These are phyloP conservation scores for Eumerus sabulonum DNA, from an alignment of 2,888 invertebrate species.

Conservation along the genomic window DNA sequence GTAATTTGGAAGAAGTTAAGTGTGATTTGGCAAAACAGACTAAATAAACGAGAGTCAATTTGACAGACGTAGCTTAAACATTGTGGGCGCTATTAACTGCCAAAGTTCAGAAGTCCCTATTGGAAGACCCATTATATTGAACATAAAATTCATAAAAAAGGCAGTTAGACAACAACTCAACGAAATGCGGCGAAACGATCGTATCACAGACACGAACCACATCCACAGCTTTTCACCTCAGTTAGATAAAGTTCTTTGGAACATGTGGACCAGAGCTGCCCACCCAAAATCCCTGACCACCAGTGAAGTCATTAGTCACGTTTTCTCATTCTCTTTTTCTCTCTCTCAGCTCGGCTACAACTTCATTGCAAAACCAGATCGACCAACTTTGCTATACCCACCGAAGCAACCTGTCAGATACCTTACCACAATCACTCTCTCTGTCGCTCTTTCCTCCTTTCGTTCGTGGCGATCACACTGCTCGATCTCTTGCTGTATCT, in stretches of 20 bases:
- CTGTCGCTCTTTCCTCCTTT: not conserved
- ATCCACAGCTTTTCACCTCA: slow-evolving; percentile 22
- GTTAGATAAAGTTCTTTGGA: not conserved
- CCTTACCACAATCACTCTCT: slow-evolving; percentile 36
- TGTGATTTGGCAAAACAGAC: too few species aligned
- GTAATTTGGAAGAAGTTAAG: too few species aligned
- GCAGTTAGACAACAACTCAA: slow-evolving; percentile 2
- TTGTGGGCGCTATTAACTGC: too few species aligned
- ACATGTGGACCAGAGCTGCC: slow-evolving; percentile 1
- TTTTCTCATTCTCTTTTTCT: slow-evolving; percentile 31
- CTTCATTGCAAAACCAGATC: slow-evolving; percentile 51
- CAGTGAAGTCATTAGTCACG: slow-evolving; percentile 41
- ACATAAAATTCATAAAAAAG: too few species aligned
- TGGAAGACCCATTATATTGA: too few species aligned
- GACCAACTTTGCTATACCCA: slow-evolving; percentile 33
- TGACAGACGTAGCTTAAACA: too few species aligned
- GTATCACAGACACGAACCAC: slow-evolving; percentile 4
- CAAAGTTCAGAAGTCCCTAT: too few species aligned
- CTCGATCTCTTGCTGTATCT: too few species aligned
- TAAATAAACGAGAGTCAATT: too few species aligned
- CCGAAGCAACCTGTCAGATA: slow-evolving; percentile 55
- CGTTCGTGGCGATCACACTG: too few species aligned
- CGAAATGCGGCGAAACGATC: slow-evolving; percentile 30
- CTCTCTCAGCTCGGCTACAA: not conserved
- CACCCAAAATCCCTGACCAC: slow-evolving; percentile 30